These are phyloP conservation scores for Maccullochella peelii DNA, from an alignment of 2,113 vertebrate genomes.

Conservation along the genomic window DNA sequence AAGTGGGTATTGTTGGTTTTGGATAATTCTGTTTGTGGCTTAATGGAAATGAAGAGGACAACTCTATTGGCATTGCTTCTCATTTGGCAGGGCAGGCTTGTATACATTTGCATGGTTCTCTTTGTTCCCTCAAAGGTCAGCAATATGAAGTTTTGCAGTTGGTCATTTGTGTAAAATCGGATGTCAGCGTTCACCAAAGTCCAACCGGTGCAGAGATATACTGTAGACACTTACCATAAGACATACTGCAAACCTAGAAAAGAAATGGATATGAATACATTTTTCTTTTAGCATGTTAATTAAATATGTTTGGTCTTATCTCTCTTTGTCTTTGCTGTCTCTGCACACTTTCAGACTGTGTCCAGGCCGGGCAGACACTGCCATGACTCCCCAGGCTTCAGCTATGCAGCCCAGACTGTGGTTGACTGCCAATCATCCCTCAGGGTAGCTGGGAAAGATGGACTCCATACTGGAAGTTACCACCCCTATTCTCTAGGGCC, in stretches of 20 bases:
- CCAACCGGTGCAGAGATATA: not conserved
- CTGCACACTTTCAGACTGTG: slow-evolving; percentile 48
- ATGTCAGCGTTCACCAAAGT: no score
- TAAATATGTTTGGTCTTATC: not conserved
- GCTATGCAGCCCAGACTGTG: slow-evolving; percentile 20
- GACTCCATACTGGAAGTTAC: slow-evolving; percentile 39
- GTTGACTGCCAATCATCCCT: slow-evolving; percentile 49
- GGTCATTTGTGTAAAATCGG: no score
- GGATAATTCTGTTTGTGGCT: not conserved
- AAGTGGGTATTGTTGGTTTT: not conserved
- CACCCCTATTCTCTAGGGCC: slow-evolving; percentile 28
- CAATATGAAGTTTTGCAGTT: no score
- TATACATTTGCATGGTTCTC: not conserved
- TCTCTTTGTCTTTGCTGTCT: slow-evolving; percentile 22
- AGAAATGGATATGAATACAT: not conserved
- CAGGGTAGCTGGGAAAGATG: slow-evolving; percentile 64
- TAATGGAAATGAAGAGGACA: not conserved
- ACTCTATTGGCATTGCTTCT: not conserved
- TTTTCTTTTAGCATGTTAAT: not conserved
- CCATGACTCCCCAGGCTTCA: slow-evolving; percentile 49
- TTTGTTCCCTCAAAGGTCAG: not conserved
- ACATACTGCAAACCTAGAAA: not conserved
- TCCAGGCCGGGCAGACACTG: slow-evolving; percentile 21
- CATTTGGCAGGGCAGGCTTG: not conserved
- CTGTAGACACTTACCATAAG: not conserved